Base-by-base conservation (phyloP, 2,888 invertebrate genomes). In the Tuberolachnus salignus region DNA sequence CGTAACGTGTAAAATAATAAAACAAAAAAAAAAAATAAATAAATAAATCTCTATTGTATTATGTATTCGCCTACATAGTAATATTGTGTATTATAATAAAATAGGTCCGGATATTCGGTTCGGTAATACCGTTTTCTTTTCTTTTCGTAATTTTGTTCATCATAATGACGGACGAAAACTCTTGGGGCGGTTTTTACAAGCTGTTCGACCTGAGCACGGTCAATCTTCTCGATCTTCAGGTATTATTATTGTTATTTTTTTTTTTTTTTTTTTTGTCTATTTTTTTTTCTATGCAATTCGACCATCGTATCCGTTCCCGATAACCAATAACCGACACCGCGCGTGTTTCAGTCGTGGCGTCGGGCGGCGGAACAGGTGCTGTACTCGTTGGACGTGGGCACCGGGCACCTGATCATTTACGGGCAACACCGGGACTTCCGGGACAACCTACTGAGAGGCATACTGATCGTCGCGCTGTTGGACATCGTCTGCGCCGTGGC, bases 351-450 rank as follows among this genome's bases (percentile, higher is more conserved):
- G 73, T 63, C 63, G 0, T 78, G 75, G 75, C 46, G 67, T 11
- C 46, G 75, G 13, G 75, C 75, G 0, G 75, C 75, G 13, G 75
- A 78, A 59, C 75, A 78, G 59, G 75, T 69, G 11, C 14, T 78
- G 13, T 78, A 78, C 57, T 67, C 75, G 1, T 44, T 78, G 49
- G 75, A 78, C 13, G 59, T 78, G 1, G 75, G 75, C 3, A 78
- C 75, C 0, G 75, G 75, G 0, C 75, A 78, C 13, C 21, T 78
- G 13, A 59, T 59, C 0, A 66, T 78, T 16, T 69, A 59, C 13
- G 75, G 75, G 9, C n/a, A 49, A 42, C 57, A 69, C 19, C 34
- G 75, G 10, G 8, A n/a, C 49, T 78, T 78, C 6, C 59, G 59
- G 4, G 67, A 57, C 34, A 78, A 78, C 34, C 49, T 67, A 16